Conservation (phyloP, 2,113 vertebrate species). For the Kobus ellipsiprymnus region DNA sequence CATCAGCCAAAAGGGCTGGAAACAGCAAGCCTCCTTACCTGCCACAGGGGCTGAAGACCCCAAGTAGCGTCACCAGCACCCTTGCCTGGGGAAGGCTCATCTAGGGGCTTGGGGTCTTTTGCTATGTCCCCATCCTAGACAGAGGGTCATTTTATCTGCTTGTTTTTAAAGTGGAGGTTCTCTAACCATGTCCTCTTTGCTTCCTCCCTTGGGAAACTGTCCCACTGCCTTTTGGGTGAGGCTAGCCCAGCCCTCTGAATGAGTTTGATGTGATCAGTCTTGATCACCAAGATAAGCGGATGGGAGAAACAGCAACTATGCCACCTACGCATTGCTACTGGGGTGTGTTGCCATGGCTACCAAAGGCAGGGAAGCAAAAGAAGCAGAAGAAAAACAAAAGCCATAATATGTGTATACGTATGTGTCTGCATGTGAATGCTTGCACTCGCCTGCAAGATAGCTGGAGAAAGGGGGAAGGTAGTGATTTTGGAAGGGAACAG, state of each 20-base stretch:
- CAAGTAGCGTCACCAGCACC: neutral
- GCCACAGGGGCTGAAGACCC: neutral
- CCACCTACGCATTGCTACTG: neutral
- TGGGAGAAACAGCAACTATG: neutral
- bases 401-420: neutral
- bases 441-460: neutral
- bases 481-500: neutral
- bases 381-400: neutral
- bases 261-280: neutral
- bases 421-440: neutral
- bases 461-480: neutral
- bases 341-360: conserved; percentile 9
- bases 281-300: neutral
- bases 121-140: neutral
- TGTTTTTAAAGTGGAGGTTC: neutral
- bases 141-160: neutral
- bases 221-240: neutral
- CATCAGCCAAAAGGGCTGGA: neutral
- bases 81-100: neutral
- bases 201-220: neutral
- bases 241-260: neutral
- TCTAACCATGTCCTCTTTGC: neutral
- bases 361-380: neutral
- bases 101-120: neutral
- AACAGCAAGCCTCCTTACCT: neutral